Evolutionary conservation across 2,888 invertebrate genomes (phyloP).

Genomic region (Nemurella pictetii): DNA sequence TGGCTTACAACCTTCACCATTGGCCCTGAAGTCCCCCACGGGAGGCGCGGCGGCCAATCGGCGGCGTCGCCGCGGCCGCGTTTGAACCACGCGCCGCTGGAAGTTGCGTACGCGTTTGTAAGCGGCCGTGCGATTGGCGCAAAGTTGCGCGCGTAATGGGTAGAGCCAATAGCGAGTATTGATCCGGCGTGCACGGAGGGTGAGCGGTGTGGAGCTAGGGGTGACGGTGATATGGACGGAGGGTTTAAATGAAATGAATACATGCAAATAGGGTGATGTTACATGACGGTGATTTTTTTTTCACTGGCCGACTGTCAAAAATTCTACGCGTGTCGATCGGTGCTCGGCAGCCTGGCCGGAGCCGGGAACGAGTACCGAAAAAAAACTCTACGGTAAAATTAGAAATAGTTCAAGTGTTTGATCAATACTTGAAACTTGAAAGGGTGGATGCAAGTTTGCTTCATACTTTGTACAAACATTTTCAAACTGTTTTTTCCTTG

Average conservation of each 20-base stretch:
- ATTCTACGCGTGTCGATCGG: constrained; percentile 7
- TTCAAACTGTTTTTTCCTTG: background rate
- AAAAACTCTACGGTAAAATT: background rate
- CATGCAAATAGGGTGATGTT: constrained; percentile 32
- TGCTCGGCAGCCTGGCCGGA: background rate
- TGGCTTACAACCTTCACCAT: constrained; percentile 27
- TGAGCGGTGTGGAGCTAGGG: constrained; percentile 33
- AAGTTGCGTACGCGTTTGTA: background rate
- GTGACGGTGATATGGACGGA: constrained; percentile 34
- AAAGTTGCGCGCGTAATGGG: constrained; percentile 37
- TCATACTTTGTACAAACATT: background rate
- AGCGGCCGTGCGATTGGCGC: constrained; percentile 32
- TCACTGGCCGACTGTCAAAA: constrained; percentile 12
- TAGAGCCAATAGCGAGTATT: constrained; percentile 41
- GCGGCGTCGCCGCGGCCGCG: background rate
- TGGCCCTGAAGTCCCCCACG: constrained; percentile 22
- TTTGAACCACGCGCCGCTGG: constrained; percentile 33
- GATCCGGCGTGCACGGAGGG: constrained; percentile 34
- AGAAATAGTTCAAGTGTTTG: background rate
- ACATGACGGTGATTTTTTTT: constrained; percentile 30
- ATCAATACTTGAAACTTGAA: background rate
- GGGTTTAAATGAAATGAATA: constrained; percentile 31
- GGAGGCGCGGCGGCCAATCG: constrained; percentile 10
- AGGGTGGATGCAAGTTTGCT: background rate
- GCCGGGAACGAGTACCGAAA: background rate